Evolutionary conservation across 2,888 invertebrate species (phyloP).

Genomic region (Napeogenes sylphis): DNA sequence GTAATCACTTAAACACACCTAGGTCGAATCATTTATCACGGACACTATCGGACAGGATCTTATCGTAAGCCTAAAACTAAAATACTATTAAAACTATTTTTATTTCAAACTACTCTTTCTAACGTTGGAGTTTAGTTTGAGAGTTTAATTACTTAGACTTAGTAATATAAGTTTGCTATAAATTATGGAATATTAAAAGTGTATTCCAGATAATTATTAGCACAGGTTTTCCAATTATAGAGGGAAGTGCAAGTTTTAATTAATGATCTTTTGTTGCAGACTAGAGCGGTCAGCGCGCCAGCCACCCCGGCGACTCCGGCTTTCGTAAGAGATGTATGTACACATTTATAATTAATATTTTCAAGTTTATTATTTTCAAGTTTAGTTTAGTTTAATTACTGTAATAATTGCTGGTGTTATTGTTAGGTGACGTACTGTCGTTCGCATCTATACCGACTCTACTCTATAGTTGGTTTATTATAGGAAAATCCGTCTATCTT

Average conservation of each 20-base stretch:
- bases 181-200: too few species aligned
- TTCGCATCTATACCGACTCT: too few species aligned
- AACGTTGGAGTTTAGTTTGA: too few species aligned
- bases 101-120: too few species aligned
- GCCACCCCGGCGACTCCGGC: constrained; percentile 60
- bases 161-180: too few species aligned
- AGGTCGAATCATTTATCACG: constrained; percentile 58
- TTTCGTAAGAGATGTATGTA: constrained; percentile 59
- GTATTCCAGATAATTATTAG: neutral
- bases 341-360: constrained; percentile 5
- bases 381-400: too few species aligned
- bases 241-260: constrained; percentile 1
- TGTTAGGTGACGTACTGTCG: neutral
- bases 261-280: constrained; percentile 56
- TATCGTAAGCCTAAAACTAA: constrained; percentile 1
- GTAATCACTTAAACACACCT: constrained; percentile 74
- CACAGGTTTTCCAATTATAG: neutral
- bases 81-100: too few species aligned
- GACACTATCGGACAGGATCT: constrained; percentile 36
- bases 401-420: constrained; percentile 3
- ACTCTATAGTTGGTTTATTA: too few species aligned
- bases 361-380: too few species aligned
- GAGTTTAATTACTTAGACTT: too few species aligned
- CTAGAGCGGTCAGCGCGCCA: constrained; percentile 73
- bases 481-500: too few species aligned